These are phyloP conservation scores for Schizothorax lantsangensis DNA, from an alignment of 2,797 vertebrate genomes.

Conservation along the genomic window DNA sequence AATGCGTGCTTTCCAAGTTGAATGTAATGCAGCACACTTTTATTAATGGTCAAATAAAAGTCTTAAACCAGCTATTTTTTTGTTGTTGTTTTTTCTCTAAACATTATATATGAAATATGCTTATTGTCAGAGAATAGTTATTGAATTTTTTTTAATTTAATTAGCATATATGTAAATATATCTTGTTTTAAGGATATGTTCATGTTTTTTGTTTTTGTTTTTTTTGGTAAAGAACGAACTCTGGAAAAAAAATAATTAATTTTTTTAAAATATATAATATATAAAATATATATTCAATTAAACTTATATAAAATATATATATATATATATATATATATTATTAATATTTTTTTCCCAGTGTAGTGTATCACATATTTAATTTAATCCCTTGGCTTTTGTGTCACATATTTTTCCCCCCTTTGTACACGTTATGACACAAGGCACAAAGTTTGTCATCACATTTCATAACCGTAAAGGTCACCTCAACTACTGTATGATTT, in stretches of 20 bases:
- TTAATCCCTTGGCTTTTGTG: not conserved
- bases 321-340: fast-evolving
- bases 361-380: not conserved
- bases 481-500: not conserved
- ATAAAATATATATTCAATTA: not conserved
- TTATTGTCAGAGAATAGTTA: not conserved
- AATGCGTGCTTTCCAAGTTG: not conserved
- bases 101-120: not conserved
- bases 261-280: not conserved
- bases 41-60: not conserved
- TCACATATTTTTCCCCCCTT: not conserved
- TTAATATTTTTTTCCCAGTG: not conserved
- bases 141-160: not conserved
- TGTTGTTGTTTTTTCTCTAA: not conserved
- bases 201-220: not conserved
- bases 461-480: not conserved
- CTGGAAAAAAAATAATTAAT: not conserved
- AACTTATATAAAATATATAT: not conserved
- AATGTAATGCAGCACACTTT: not conserved
- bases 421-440: not conserved
- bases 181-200: not conserved
- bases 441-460: not conserved
- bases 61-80: not conserved
- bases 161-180: no score
- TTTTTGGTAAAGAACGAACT: not conserved